Percentiles rank a stretch among this genome's conserved stretches.
phyloP scores from a whole-genome alignment of 1,140 invertebrate genomes.

The Sesamia nonagrioides region DNA sequence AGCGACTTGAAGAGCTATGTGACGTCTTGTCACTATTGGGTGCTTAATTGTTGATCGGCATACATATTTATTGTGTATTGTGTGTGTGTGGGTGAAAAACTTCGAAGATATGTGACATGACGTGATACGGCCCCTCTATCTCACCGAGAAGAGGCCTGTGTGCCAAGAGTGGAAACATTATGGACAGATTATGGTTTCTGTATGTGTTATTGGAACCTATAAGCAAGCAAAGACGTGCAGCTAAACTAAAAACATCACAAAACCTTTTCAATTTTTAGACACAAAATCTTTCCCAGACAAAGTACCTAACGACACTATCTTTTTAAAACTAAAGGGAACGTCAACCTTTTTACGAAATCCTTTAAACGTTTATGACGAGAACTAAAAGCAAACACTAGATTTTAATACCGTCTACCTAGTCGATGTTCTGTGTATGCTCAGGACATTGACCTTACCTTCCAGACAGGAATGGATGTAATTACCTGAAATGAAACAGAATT shows the following conservation, averaged over 20 bases:
- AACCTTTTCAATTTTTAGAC: constrained; percentile 5
- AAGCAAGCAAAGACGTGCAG: no score
- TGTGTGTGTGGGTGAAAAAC: no score
- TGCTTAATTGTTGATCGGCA: no score
- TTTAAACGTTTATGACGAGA: constrained; percentile 16
- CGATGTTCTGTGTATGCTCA: not conserved
- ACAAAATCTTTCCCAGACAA: constrained; percentile 11
- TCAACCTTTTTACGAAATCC: constrained; percentile 15
- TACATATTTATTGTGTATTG: no score
- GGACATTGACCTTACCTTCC: not conserved
- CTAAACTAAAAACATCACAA: not conserved
- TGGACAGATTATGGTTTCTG: no score
- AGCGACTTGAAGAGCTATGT: no score
- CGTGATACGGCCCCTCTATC: no score
- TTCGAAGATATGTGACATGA: no score
- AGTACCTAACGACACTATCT: not conserved
- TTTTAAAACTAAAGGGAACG: constrained; percentile 9
- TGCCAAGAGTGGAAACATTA: no score
- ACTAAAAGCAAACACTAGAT: constrained; percentile 8
- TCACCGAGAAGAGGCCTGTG: no score
- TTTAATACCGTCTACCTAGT: constrained; percentile 20
- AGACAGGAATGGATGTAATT: constrained; percentile 8
- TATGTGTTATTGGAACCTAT: no score
- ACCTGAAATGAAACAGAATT: constrained; percentile 31
- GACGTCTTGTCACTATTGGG: no score